phyloP scores from a whole-genome alignment of 2,797 vertebrate genomes.

The Amblyraja radiata region DNA sequence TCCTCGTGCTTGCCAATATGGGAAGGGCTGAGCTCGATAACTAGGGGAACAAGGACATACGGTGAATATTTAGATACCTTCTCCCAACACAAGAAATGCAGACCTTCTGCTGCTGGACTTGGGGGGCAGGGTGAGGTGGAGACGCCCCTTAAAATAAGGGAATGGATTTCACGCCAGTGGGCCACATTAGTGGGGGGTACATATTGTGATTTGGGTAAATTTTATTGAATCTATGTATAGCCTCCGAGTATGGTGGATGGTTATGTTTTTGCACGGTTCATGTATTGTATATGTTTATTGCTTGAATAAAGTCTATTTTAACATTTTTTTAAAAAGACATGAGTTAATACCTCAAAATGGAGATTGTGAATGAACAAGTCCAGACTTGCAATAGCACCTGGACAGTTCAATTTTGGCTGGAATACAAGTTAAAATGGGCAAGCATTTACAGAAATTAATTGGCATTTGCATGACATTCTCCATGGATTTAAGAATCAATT shows the following conservation, averaged over 20 bases:
- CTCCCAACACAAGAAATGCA: background rate
- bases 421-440: background rate
- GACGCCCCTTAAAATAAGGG: too few species aligned
- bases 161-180: too few species aligned
- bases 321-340: too few species aligned
- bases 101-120: too few species aligned
- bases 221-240: too few species aligned
- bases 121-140: too few species aligned
- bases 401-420: background rate
- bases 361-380: background rate
- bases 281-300: too few species aligned
- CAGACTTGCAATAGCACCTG: background rate
- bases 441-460: background rate
- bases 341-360: background rate
- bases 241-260: too few species aligned
- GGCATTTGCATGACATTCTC: background rate
- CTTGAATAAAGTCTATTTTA: too few species aligned
- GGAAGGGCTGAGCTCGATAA: background rate
- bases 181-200: too few species aligned
- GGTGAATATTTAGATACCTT: background rate
- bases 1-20: background rate
- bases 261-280: too few species aligned
- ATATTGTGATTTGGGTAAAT: too few species aligned
- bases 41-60: background rate
- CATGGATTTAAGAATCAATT: background rate